Base-by-base conservation (phyloP, 2,888 invertebrate species). In the Gandaritis pyraliata region DNA sequence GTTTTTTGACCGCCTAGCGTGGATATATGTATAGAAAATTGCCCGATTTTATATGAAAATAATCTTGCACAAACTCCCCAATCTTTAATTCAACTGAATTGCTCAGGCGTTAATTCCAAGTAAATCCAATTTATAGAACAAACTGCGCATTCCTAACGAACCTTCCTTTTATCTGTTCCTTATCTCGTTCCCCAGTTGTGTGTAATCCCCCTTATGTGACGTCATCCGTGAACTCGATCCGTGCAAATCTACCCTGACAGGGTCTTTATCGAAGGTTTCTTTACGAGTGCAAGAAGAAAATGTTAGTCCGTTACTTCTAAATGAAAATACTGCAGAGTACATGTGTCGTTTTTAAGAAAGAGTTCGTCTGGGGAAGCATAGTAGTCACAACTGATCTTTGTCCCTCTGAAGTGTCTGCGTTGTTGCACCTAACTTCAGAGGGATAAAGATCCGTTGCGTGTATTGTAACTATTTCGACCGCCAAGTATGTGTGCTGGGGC, bases 91-190 rank as follows among this genome's bases (percentile, higher is more conserved):
- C 53, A 59, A 41, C 41, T 49, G 49, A 54, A 29, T 18, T 43
- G 23, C 47, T 47, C 54, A 51, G 39, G 50, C 38, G 62, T 64
- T 69, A 66, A 69, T 69, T 65, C 46, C 53, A 48, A 58, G 64
- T 58, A 64, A 66, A 68, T 65, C 64, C 62, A 65, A 69, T 67
- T 67, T 69, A 58, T 58, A 60, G 52, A 67, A 66, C 56, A 69
- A 69, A 65, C 64, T 52, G 58, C 50, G 58, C 50, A 45, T 53
- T 65, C 61, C 49, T 68, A 68, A 68, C 64, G 68, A 68, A 66
- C 63, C 62, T 52, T 30, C 43, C 58, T 46, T 57, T 53, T 46
- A 51, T 59, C 52, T 59, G 41, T 46, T 23, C 33, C 47, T 58
- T 61, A 61, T 57, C 55, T 50, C 41, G 41, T 30, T n/a, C 36